phyloP scores from a whole-genome alignment of 2,888 invertebrate genomes.

The Deroplatys truncata region DNA sequence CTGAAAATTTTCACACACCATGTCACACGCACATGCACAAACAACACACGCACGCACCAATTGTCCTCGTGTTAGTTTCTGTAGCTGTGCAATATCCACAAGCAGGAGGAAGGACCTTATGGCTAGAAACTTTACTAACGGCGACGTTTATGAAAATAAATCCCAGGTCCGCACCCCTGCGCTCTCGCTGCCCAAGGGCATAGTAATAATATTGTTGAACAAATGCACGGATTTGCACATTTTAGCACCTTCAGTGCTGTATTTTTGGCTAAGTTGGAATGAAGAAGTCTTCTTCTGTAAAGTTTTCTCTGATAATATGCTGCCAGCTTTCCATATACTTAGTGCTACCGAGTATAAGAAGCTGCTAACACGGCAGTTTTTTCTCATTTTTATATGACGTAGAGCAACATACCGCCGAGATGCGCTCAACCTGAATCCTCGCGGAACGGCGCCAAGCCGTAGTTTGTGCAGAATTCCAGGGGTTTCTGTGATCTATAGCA shows the following conservation, averaged over 20 bases:
- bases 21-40: too few relatives aligned
- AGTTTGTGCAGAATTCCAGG: too few relatives aligned
- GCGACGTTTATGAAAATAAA: background rate
- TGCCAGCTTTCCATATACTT: slow-evolving; percentile 5
- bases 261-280: slow-evolving; percentile 8
- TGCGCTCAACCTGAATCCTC: background rate
- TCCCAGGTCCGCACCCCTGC: too few relatives aligned
- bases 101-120: background rate
- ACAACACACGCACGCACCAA: too few relatives aligned
- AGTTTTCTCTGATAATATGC: slow-evolving; percentile 26
- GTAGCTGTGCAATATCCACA: too few relatives aligned
- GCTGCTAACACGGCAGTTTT: background rate
- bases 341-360: background rate
- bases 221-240: slow-evolving; percentile 23
- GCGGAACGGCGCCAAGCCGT: too few relatives aligned
- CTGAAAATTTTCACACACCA: too few relatives aligned
- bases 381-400: too few relatives aligned
- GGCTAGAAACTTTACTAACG: background rate
- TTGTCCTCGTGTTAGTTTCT: too few relatives aligned
- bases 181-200: too few relatives aligned
- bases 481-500: too few relatives aligned
- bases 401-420: too few relatives aligned
- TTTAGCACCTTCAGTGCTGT: slow-evolving; percentile 19
- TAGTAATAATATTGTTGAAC: slow-evolving; percentile 9
- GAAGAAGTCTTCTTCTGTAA: slow-evolving; percentile 7